Evolutionary conservation across 2,888 invertebrate genomes (phyloP).

Genomic region (Melitaea athalia): DNA sequence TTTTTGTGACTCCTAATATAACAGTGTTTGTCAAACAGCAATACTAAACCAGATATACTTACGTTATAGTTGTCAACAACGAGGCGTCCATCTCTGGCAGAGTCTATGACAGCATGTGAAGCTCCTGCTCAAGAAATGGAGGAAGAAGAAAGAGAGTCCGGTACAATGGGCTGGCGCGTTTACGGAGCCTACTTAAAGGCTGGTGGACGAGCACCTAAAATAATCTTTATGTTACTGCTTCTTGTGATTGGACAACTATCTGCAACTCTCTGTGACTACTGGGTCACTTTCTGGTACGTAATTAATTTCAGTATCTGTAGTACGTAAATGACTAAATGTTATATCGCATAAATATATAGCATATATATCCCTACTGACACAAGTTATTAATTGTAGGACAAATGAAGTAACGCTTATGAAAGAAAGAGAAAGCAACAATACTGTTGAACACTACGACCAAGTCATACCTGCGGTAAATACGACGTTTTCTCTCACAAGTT

Average conservation of each 20-base stretch:
- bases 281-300: slow-evolving; percentile 87
- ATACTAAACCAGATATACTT: neutral
- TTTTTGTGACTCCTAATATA: neutral
- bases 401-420: slow-evolving; percentile 75
- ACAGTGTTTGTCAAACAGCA: neutral
- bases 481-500: slow-evolving; percentile 62
- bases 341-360: too few relatives aligned
- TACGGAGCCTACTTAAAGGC: slow-evolving; percentile 84
- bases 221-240: slow-evolving; percentile 78
- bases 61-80: slow-evolving; percentile 68
- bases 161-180: slow-evolving; percentile 85
- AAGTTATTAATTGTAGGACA: slow-evolving; percentile 55
- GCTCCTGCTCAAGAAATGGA: slow-evolving; percentile 81
- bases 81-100: slow-evolving; percentile 72
- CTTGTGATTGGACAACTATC: slow-evolving; percentile 85
- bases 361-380: too few relatives aligned
- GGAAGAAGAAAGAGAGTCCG: slow-evolving; percentile 83
- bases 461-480: slow-evolving; percentile 53
- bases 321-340: too few relatives aligned
- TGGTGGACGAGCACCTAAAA: slow-evolving; percentile 79
- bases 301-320: neutral
- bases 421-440: slow-evolving; percentile 65
- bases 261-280: slow-evolving; percentile 88
- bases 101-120: slow-evolving; percentile 69
- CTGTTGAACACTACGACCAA: slow-evolving; percentile 61